Evolutionary conservation across 1,140 invertebrate species (phyloP), one percentile per base, ranked within the genome.

Genomic region (Drosophila athabasca): DNA sequence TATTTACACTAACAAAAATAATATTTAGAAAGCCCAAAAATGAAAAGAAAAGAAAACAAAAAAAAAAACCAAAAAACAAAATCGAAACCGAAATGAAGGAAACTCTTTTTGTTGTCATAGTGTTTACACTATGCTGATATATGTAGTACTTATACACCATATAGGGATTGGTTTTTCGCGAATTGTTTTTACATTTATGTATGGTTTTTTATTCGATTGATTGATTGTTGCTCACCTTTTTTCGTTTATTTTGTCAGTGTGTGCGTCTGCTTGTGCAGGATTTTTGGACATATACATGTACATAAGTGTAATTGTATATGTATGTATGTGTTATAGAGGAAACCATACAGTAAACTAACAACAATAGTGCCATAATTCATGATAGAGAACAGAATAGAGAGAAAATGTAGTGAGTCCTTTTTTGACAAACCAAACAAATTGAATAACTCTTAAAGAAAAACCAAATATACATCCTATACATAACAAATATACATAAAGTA

Each of bases 281-380:
- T 50, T 54, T 35, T 44, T 44, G 29, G 24, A 17, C n/a, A 19
- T 24, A 19, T 4, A 8, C 9, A 19, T 22, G 9, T 52, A 29
- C 11, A 7, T 44, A 50, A 17, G 48, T 53, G 43, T 58, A 50
- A 19, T 0, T 19, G 17, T 19, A 26, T 6, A 1, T 45, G 44
- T 24, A 41, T 73, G 44, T 69, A 71, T 71, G 57, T 71, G 54
- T 48, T 71, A 60, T 71, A 67, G 52, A 60, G 54, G 24, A 71
- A 60, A 71, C 52, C 46, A 71, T 29, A 71, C 49, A 70, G 24
- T 39, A 59, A 71, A 71, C 66, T 70, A 71, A 71, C 4, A 71
- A 71, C 66, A 71, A 69, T 83, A 84, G 80, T 83, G 80, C 71
- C 80, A 83, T 70, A 61, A 75, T 64, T 55, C 57, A 71, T 62